Percentiles rank a stretch among this genome's conserved stretches.
Conservation (phyloP, 92 coral and sea anemone species). For the Paragorgia papillata region DNA sequence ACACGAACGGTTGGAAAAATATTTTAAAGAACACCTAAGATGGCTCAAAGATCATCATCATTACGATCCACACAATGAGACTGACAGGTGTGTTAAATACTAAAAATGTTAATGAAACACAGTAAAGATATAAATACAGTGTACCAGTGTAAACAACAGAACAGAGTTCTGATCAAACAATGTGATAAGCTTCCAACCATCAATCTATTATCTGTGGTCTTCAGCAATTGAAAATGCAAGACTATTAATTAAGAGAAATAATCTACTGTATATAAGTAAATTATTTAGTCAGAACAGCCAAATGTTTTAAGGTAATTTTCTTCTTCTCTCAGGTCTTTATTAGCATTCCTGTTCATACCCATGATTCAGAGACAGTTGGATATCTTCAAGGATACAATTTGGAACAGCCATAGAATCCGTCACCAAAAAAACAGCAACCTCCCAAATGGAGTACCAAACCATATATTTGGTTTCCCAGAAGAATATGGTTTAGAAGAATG, state of each 20-base stretch:
- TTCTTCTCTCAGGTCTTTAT: slow-evolving; percentile 14
- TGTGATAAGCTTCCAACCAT: too few species aligned
- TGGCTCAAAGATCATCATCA: too few species aligned
- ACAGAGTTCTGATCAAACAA: too few species aligned
- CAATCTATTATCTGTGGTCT: too few species aligned
- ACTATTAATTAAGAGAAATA: too few species aligned
- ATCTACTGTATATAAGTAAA: too few species aligned
- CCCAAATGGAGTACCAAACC: slow-evolving; percentile 40
- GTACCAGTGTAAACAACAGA: too few species aligned
- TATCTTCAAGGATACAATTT: slow-evolving; percentile 38
- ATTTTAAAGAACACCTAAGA: slow-evolving; percentile 28
- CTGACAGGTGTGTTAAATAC: slow-evolving; percentile 22
- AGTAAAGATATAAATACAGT: too few species aligned
- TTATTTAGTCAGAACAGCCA: too few species aligned
- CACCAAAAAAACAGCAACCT: slow-evolving; percentile 25
- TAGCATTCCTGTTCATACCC: slow-evolving; percentile 38
- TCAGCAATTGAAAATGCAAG: too few species aligned
- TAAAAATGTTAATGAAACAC: neutral
- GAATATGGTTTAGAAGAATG: slow-evolving; percentile 42
- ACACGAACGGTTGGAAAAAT: too few species aligned
- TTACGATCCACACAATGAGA: slow-evolving; percentile 20
- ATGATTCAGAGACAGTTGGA: slow-evolving; percentile 29
- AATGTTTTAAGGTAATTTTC: neutral
- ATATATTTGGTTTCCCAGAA: slow-evolving; percentile 22
- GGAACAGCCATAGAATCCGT: slow-evolving; percentile 38